Base-by-base conservation (phyloP, 2,888 invertebrate genomes). In the Lathronympha strigana region DNA sequence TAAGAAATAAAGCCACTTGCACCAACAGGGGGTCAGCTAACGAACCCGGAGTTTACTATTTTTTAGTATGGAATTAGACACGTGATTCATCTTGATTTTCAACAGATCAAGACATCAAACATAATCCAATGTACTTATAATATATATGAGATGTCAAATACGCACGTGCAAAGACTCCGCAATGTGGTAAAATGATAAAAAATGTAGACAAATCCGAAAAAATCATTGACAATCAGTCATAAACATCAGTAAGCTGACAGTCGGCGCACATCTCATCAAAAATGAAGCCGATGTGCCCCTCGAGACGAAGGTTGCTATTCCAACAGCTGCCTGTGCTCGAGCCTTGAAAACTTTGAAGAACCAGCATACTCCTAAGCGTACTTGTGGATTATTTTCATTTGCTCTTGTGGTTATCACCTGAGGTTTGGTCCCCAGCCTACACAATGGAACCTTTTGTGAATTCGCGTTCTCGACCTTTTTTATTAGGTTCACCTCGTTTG, bases 201-300 rank as follows among this genome's bases (percentile, higher is more conserved):
- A 33, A 13, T 47, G 8, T 9, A 63, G 36, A 49, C 45, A 63
- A 55, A 49, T 13, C 36, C 49, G 17, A 55, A 64, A 58, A 57
- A 57, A 57, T 21, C n/a, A 43, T 55, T 8, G 17, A 43, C 43
- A 50, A 55, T 57, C 58, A 58, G 66, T 62, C 51, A 58, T 67
- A 57, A 67, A 63, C 61, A 54, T 61, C 57, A 49, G 31, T 38
- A 49, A 45, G 17, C 49, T 25, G 51, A 60, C 55, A 62, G 47
- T 43, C 50, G n/a, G 84, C 87, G 80, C 82, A 79, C 76, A 79
- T 72, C 74, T 80, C 84, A 90, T 91, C 87, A 89, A 90, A 87
- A 86, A 90, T 91, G 86, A 88, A 90, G 73, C 69, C 73, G 76
- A 72, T 77, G 76, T 78, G 76, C 81, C 72, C 86, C 74, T 86